Base-by-base conservation (phyloP, 2,113 vertebrate species). In the Passer montanus region DNA sequence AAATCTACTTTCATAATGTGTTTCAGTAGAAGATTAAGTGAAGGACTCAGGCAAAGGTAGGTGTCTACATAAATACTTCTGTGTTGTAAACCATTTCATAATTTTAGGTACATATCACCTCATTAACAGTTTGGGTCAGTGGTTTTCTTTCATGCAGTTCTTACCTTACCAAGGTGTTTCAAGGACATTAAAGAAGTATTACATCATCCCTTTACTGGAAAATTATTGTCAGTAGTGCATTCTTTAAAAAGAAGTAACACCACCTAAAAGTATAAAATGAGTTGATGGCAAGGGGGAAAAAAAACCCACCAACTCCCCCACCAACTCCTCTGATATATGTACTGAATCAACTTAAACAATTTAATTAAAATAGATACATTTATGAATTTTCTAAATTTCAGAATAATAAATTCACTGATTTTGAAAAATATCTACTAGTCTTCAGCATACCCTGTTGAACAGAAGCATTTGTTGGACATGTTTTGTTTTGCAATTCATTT, bases 311-410 rank as follows among this genome's bases (percentile, higher is more conserved):
- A 3, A 50, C 19, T 67, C 5, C 27, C 35, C 4, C n/a, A 52
- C 11, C 0, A 3, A 50, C 19, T 67, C 5, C 8, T 31, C 23
- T 28, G 33, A 69, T 11, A 46, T n/a, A 43, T 3, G 3, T n/a
- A 62, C 27, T 44, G 33, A 53, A 60, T 9, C 35, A 92, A 53
- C 12, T 55, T 55, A 0, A 2, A 30, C 69, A 79, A 14, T 4
- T 11, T 33, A 44, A 53, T 70, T 41, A 11, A 79, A 94, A 68
- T 27, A 78, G 39, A 60, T 28, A 28, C 1, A 31, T 24, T 30
- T 30, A 47, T 27, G 83, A 1, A 31, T 81, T 77, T 77, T 69
- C 41, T 80, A 37, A 35, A 83, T 90, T 92, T 90, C 64, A 73
- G 30, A 28, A 73, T 19, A 78, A 63, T 35, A 93, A 93, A 89